Conservation (phyloP, 2,888 invertebrate genomes). For the Drosophila antonietae region DNA sequence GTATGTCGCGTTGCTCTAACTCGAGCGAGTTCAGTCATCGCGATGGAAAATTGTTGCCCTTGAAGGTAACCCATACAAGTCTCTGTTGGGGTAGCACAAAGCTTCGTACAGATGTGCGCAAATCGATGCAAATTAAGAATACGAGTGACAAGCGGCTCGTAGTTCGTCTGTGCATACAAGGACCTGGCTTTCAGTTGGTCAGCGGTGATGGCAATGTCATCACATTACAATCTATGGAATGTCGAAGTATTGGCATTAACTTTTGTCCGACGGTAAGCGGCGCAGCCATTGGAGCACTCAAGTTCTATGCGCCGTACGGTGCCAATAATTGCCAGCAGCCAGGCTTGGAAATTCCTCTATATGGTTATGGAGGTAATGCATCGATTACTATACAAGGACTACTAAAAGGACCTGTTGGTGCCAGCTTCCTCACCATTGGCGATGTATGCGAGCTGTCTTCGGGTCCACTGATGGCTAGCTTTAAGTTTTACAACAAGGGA, state of each 20-base stretch:
- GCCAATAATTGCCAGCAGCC: slow-evolving; percentile 71
- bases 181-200: slow-evolving; percentile 85
- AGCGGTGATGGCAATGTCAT: slow-evolving; percentile 82
- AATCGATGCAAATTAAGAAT: slow-evolving; percentile 86
- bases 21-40: slow-evolving; percentile 83
- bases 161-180: slow-evolving; percentile 85
- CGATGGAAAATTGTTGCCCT: slow-evolving; percentile 84
- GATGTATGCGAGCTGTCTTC: slow-evolving; percentile 85
- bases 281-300: slow-evolving; percentile 86
- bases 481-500: slow-evolving; percentile 86
- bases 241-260: slow-evolving; percentile 85
- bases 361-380: slow-evolving; percentile 87
- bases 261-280: slow-evolving; percentile 87
- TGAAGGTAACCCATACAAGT: slow-evolving; percentile 86
- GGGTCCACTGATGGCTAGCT: slow-evolving; percentile 84
- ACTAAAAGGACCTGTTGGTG: slow-evolving; percentile 86
- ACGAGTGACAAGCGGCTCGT: slow-evolving; percentile 86
- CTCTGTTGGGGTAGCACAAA: slow-evolving; percentile 87
- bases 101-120: slow-evolving; percentile 85
- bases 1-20: slow-evolving; percentile 82
- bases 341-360: slow-evolving; percentile 83
- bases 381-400: slow-evolving; percentile 85
- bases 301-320: slow-evolving; percentile 85
- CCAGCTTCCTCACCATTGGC: slow-evolving; percentile 87
- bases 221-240: slow-evolving; percentile 86